Conservation (phyloP, 2,888 invertebrate species). For the Arrhopalites spinosus region DNA sequence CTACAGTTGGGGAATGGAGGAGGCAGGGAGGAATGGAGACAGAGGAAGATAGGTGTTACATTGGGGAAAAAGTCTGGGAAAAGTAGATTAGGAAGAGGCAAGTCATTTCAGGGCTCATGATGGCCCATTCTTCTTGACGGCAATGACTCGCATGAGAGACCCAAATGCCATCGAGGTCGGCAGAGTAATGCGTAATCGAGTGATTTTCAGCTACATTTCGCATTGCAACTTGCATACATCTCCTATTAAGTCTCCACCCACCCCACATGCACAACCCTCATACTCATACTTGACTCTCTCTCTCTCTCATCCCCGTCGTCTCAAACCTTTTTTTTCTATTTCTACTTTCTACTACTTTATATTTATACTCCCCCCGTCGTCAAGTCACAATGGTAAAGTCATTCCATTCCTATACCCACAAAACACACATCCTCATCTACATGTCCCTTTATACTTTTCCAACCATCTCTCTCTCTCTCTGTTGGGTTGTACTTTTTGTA, state of each 20-base stretch:
- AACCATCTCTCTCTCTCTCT: too few species aligned
- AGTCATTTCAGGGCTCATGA: conserved; percentile 47
- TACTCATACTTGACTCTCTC: conserved; percentile 32
- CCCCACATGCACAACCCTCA: not conserved
- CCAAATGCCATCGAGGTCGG: conserved; percentile 49
- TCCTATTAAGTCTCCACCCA: conserved; percentile 42
- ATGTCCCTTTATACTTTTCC: conserved; percentile 20
- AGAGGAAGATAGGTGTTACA: conserved; percentile 41
- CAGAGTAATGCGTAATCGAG: conserved; percentile 50
- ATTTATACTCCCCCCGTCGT: conserved; percentile 8
- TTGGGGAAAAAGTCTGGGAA: conserved; percentile 47
- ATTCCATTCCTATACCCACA: conserved; percentile 10
- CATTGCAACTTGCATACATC: conserved; percentile 48
- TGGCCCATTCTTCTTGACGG: conserved; percentile 53
- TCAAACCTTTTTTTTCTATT: not conserved
- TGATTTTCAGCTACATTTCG: conserved; percentile 56
- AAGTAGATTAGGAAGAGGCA: conserved; percentile 49
- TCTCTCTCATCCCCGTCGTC: not conserved
- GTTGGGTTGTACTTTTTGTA: too few species aligned
- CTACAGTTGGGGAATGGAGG: conserved; percentile 20
- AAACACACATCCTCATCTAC: conserved; percentile 8
- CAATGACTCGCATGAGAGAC: conserved; percentile 54
- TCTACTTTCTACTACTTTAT: conserved; percentile 10
- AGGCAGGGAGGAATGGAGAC: conserved; percentile 17
- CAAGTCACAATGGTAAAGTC: conserved; percentile 1